Evolutionary conservation across 2,113 vertebrate species (phyloP).

Genomic region (Circaetus gallicus): DNA sequence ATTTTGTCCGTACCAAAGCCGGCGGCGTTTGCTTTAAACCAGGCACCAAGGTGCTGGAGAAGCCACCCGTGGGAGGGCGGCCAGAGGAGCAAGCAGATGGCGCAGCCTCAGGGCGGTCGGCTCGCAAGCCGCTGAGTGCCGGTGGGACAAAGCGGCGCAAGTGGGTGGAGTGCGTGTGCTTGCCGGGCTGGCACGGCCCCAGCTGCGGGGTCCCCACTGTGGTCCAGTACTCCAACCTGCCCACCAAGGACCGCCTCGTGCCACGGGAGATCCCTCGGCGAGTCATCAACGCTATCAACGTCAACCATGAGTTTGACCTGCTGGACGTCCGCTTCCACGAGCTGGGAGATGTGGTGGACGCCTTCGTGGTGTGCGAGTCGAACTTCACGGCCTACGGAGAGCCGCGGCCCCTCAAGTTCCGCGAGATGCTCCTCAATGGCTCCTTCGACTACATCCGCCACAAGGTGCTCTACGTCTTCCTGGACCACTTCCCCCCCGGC

Average conservation of each 20-base stretch:
- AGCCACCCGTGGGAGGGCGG: slow-evolving; percentile 46
- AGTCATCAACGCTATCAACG: slow-evolving; percentile 94
- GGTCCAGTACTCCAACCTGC: slow-evolving; percentile 96
- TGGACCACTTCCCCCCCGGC: slow-evolving; percentile 92
- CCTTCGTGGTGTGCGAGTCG: slow-evolving; percentile 94
- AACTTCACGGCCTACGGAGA: slow-evolving; percentile 98
- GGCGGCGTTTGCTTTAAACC: slow-evolving; percentile 91
- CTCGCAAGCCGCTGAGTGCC: slow-evolving; percentile 48
- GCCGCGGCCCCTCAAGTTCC: slow-evolving; percentile 87
- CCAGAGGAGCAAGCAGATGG: slow-evolving; percentile 44
- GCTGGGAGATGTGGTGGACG: slow-evolving; percentile 87
- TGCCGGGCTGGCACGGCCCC: slow-evolving; percentile 94
- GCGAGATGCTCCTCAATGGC: slow-evolving; percentile 87
- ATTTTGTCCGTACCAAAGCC: slow-evolving; percentile 90
- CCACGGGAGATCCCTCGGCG: slow-evolving; percentile 85
- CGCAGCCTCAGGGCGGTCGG: neutral
- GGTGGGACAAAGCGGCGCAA: slow-evolving; percentile 71
- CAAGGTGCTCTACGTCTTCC: slow-evolving; percentile 95
- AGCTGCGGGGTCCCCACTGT: slow-evolving; percentile 97
- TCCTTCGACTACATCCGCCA: slow-evolving; percentile 91
- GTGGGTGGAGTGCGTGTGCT: slow-evolving; percentile 92
- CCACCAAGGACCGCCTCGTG: slow-evolving; percentile 92
- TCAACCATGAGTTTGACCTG: slow-evolving; percentile 98
- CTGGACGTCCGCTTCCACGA: slow-evolving; percentile 92
- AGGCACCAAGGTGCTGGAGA: slow-evolving; percentile 89